phyloP scores from a whole-genome alignment of 2,797 vertebrate species.

The Eupleurogrammus muticus region DNA sequence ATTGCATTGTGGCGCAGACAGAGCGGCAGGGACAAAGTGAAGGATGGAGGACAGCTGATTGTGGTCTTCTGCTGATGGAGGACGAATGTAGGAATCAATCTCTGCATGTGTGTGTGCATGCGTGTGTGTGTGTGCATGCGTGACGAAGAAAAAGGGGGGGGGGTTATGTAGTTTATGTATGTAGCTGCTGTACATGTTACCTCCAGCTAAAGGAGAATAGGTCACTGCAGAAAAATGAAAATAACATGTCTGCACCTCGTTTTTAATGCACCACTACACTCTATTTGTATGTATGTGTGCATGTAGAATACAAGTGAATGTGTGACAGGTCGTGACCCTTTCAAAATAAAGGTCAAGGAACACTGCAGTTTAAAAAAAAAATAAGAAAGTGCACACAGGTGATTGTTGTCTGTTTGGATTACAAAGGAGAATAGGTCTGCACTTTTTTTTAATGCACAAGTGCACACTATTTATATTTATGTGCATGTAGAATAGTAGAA shows the following conservation, averaged over 20 bases:
- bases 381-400: not conserved
- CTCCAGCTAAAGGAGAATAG: slow-evolving; percentile 34
- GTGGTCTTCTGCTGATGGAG: slow-evolving; percentile 13
- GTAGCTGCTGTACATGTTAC: slow-evolving; percentile 1
- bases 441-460: not conserved
- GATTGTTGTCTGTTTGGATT: not conserved
- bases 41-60: slow-evolving; percentile 36
- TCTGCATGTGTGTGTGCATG: not conserved
- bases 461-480: too few relatives aligned
- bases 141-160: not conserved
- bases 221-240: slow-evolving; percentile 7
- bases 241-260: not conserved
- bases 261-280: not conserved
- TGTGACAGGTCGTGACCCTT: not conserved
- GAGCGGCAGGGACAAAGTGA: slow-evolving; percentile 26
- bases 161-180: not conserved
- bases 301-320: not conserved
- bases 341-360: slow-evolving; percentile 1
- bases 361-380: not conserved
- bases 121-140: slow-evolving; percentile 2
- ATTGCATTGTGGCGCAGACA: slow-evolving; percentile 10
- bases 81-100: slow-evolving; percentile 17
- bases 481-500: not conserved
- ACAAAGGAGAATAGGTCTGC: slow-evolving; percentile 27
- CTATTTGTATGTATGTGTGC: not conserved